A percentile compares a stretch with the other conserved stretches of the same genome.
These are phyloP conservation scores for Acronicta leporina DNA, from an alignment of 2,888 invertebrate genomes.

Conservation along the genomic window DNA sequence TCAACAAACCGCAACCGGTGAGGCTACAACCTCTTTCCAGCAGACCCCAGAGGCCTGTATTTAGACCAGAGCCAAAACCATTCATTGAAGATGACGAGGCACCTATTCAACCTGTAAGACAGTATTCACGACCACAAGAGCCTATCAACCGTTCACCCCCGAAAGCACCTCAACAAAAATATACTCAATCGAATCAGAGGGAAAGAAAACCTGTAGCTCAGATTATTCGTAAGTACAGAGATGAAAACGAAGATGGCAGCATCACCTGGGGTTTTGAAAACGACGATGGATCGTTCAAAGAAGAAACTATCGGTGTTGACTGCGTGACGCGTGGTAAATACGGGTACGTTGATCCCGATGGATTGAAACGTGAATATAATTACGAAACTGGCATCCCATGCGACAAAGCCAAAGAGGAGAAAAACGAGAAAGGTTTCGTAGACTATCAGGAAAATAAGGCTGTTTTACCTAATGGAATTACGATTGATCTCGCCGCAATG, in stretches of 20 bases:
- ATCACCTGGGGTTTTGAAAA: conserved; percentile 97
- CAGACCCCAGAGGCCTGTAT: conserved; percentile 86
- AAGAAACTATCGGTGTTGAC: conserved; percentile 94
- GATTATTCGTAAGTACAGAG: conserved; percentile 92
- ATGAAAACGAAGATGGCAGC: conserved; percentile 94
- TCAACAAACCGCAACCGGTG: conserved; percentile 79
- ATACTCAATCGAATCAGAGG: conserved; percentile 76
- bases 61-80: conserved; percentile 85
- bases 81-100: conserved; percentile 83
- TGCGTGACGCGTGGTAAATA: conserved; percentile 94
- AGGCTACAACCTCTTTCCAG: conserved; percentile 83
- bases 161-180: conserved; percentile 81
- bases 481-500: conserved; percentile 91
- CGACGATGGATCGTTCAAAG: conserved; percentile 96
- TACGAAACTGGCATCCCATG: conserved; percentile 95
- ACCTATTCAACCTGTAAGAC: conserved; percentile 81
- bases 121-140: conserved; percentile 83
- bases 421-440: conserved; percentile 90
- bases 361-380: conserved; percentile 93
- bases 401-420: conserved; percentile 88
- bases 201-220: conserved; percentile 93
- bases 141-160: conserved; percentile 76
- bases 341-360: conserved; percentile 95
- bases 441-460: conserved; percentile 93
- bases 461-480: conserved; percentile 92